Evolutionary conservation across 2,113 vertebrate genomes (phyloP).

Genomic region (Neogobius melanostomus): DNA sequence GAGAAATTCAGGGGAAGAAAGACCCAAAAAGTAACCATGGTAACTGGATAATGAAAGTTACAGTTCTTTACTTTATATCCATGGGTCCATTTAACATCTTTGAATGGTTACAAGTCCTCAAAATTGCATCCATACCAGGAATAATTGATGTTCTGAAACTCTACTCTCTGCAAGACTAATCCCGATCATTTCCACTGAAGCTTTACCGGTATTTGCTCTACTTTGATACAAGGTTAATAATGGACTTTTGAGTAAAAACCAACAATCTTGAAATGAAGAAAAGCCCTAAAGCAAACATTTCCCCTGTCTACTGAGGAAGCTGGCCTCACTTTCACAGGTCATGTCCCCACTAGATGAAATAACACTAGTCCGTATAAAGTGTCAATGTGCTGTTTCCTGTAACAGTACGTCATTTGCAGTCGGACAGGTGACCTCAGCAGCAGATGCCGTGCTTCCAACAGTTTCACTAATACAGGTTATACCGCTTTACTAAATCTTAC

Average conservation of each 20-base stretch:
- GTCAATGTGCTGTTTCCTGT: constrained; percentile 46
- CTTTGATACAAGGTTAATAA: not conserved
- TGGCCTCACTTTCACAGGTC: constrained; percentile 51
- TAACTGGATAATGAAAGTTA: too few relatives aligned
- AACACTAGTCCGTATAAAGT: constrained; percentile 19
- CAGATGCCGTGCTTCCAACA: not conserved
- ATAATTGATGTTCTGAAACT: too few relatives aligned
- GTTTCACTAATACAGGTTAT: not conserved
- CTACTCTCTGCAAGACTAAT: too few relatives aligned
- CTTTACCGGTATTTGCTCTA: too few relatives aligned
- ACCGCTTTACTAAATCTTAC: constrained; percentile 11
- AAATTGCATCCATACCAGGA: too few relatives aligned
- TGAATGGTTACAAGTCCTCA: too few relatives aligned
- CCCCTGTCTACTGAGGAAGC: constrained; percentile 49
- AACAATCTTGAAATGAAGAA: constrained; percentile 34
- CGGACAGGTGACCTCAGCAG: constrained; percentile 12
- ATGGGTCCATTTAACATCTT: too few relatives aligned
- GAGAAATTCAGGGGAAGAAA: not conserved
- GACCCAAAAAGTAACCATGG: not conserved
- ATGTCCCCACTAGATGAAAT: constrained; percentile 32
- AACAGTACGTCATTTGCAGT: constrained; percentile 27
- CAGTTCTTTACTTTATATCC: too few relatives aligned
- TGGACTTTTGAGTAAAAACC: constrained; percentile 1
- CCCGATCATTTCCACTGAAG: too few relatives aligned
- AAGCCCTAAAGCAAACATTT: constrained; percentile 56